Evolutionary conservation across 2,113 vertebrate genomes (phyloP).

Genomic region (Colistium nudipinnis): DNA sequence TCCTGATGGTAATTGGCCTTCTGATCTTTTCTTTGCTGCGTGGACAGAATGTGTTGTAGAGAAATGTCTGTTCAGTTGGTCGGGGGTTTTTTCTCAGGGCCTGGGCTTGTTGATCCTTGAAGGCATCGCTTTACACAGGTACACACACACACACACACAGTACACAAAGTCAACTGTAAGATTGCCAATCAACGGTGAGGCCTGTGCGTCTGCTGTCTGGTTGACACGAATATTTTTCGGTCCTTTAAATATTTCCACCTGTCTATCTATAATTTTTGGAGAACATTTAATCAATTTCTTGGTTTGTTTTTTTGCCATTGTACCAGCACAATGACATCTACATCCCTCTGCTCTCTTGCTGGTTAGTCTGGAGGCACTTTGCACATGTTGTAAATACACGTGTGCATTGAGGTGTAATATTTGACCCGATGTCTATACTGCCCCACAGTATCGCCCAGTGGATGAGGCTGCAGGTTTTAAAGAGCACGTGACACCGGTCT

Average conservation of each 20-base stretch:
- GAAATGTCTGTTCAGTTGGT: slow-evolving; percentile 15
- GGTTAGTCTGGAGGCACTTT: too few species aligned
- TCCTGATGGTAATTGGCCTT: slow-evolving; percentile 46
- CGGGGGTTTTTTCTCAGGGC: slow-evolving; percentile 11
- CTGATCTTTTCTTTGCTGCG: slow-evolving; percentile 27
- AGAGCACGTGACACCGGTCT: not conserved
- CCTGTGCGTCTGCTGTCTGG: not conserved
- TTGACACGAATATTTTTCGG: not conserved
- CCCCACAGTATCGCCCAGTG: not conserved
- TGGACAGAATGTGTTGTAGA: slow-evolving; percentile 11
- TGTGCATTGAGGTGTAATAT: too few species aligned
- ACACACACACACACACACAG: not conserved
- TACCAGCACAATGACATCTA: too few species aligned
- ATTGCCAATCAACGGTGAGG: not conserved
- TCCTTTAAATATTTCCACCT: too few species aligned
- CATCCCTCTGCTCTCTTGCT: too few species aligned
- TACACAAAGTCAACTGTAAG: not conserved
- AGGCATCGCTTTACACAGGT: not conserved
- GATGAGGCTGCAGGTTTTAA: slow-evolving; percentile 2
- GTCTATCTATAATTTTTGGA: too few species aligned
- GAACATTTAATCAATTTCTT: too few species aligned
- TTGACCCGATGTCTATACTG: too few species aligned
- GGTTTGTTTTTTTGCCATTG: too few species aligned
- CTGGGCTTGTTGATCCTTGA: not conserved
- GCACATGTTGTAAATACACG: too few species aligned